These are phyloP conservation scores for Origma solitaria DNA, from an alignment of 2,113 vertebrate genomes.

Conservation along the genomic window DNA sequence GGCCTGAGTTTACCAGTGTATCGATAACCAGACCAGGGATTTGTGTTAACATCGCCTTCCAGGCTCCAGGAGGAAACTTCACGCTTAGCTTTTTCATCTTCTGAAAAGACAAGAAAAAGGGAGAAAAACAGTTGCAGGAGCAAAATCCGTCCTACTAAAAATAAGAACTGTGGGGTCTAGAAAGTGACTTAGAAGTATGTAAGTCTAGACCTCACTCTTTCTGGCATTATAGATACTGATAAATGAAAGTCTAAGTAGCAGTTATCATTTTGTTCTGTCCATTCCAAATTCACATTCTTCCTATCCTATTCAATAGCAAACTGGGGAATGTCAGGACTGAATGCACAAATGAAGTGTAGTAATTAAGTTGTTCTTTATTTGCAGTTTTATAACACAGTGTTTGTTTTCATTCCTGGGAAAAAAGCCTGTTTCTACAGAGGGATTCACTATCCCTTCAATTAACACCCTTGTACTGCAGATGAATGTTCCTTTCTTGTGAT, in stretches of 20 bases:
- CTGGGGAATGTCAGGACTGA: background rate
- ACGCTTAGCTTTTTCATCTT: constrained; percentile 89
- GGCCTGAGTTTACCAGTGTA: constrained; percentile 93
- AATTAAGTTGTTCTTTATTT: background rate
- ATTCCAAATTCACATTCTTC: background rate
- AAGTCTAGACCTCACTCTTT: background rate
- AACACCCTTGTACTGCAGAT: background rate
- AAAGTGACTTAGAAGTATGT: background rate
- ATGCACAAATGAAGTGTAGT: background rate
- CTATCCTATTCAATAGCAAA: background rate
- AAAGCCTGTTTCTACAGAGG: background rate
- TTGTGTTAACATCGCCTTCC: constrained; percentile 90
- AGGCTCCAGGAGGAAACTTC: constrained; percentile 83
- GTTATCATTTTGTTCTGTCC: background rate
- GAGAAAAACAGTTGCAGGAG: background rate
- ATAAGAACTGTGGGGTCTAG: background rate
- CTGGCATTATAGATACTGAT: background rate
- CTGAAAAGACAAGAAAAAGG: constrained; percentile 45
- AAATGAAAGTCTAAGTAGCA: background rate
- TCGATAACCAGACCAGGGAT: constrained; percentile 95
- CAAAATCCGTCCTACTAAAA: background rate
- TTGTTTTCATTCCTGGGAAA: background rate
- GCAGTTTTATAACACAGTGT: background rate
- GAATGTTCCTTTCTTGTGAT: background rate
- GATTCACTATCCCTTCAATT: background rate